Evolutionary conservation across 2,113 vertebrate genomes (phyloP), one percentile per base, ranked within the genome.

Genomic region (Heterochromis multidens): DNA sequence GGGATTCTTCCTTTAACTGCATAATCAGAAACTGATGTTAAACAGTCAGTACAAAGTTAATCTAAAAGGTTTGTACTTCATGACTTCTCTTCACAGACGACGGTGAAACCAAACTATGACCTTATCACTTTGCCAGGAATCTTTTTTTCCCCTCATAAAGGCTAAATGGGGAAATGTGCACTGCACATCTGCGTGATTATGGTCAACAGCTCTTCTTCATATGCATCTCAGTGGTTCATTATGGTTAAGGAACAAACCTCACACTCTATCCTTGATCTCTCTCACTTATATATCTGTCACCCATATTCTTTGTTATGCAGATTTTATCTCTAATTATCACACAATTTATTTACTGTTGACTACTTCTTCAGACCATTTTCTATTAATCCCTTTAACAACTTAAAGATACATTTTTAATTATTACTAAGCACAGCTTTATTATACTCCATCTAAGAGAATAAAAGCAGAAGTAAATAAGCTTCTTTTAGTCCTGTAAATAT

Each of bases 1-100:
- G 79, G 62, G 67, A 62, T 83, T 85, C 87, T 83, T 76, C 35
- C 84, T 46, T 17, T 60, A 61, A 62, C 49, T 25, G 17, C 16
- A 40, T 93, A 91, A 93, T 92, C 37, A 89, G 37, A 93, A 92
- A 70, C 90, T 77, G 83, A 85, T 93, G 92, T 74, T 74, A 46
- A 74, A 33, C 70, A 74, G 70, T 54, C 81, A n/a, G 81, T 74
- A 84, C 61, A 54, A 77, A 74, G 79, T 84, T 84, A 82, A 87
- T 88, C 83, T 70, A 54, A 88, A 79, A 88, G 85, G 83, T 83
- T 92, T 91, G 78, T 88, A 72, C 87, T 92, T 72, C 67, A 72
- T 72, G 67, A 72, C 46, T 74, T 74, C 70, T 52, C 70, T 29
- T 90, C 83, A 72, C 76, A 83, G 84, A 83, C 16, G 63, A 85